Conservation (phyloP, 2,113 vertebrate species). For the Epinephelus cyanopodus region DNA sequence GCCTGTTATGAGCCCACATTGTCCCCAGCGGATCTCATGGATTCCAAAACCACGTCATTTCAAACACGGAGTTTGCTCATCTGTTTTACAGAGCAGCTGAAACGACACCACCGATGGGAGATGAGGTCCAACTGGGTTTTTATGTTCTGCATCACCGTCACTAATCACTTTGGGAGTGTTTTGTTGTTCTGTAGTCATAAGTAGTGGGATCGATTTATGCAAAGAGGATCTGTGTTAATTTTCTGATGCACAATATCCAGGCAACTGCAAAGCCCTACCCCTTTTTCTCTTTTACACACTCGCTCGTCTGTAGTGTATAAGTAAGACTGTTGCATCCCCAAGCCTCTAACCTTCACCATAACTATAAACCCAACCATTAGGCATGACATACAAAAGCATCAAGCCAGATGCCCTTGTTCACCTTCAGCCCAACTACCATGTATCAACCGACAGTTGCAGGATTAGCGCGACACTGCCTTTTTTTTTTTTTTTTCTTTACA, state of each 20-base stretch:
- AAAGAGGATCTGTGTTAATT: conserved; percentile 5
- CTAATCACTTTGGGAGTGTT: conserved; percentile 24
- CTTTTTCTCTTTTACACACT: background rate
- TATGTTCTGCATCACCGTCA: background rate
- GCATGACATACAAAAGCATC: no score
- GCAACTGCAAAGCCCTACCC: background rate
- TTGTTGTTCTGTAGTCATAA: conserved; percentile 9
- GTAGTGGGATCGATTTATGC: conserved; percentile 12
- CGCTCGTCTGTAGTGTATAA: no score
- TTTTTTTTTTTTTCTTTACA: no score
- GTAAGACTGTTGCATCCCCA: no score
- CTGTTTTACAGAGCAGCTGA: conserved; percentile 15
- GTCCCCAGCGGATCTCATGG: background rate
- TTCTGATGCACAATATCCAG: conserved; percentile 9
- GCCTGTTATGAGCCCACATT: background rate
- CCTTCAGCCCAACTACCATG: no score
- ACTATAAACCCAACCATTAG: background rate
- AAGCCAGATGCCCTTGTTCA: no score
- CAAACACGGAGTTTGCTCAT: background rate
- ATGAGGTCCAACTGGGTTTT: conserved; percentile 9
- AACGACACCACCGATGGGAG: conserved; percentile 4
- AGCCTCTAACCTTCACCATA: no score
- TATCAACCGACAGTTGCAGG: no score
- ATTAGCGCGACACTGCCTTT: no score
- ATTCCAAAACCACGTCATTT: conserved; percentile 16